Evolutionary conservation across 2,113 vertebrate genomes (phyloP).

Genomic region (Myotis brandtii): DNA sequence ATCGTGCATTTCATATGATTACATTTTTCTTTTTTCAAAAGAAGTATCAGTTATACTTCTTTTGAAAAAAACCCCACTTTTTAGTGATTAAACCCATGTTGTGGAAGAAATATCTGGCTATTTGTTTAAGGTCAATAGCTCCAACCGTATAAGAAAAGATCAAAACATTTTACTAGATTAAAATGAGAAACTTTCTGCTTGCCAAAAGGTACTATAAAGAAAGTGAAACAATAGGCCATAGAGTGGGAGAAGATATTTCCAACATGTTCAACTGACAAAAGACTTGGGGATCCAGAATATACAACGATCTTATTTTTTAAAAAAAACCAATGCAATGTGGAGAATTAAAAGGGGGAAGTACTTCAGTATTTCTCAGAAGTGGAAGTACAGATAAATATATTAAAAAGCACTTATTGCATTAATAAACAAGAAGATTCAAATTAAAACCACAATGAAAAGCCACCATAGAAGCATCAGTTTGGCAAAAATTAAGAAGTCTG

Average conservation of each 20-base stretch:
- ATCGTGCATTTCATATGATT: not conserved
- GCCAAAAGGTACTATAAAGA: not conserved
- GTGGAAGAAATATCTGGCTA: not conserved
- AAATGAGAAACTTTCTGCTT: not conserved
- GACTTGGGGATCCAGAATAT: not conserved
- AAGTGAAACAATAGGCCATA: not conserved
- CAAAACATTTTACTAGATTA: not conserved
- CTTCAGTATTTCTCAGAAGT: not conserved
- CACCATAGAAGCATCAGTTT: not conserved
- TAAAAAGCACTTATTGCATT: not conserved
- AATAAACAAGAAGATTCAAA: constrained; percentile 19
- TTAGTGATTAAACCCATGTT: not conserved
- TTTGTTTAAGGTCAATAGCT: not conserved
- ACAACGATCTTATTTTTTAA: not conserved
- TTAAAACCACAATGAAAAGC: constrained; percentile 25
- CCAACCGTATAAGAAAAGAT: not conserved
- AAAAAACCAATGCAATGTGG: not conserved
- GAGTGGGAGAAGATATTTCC: not conserved
- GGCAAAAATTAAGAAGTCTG: constrained; percentile 7
- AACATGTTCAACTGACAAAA: not conserved
- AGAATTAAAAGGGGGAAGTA: not conserved
- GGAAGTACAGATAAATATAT: not conserved
- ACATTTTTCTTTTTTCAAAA: not conserved
- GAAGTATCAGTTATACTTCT: not conserved
- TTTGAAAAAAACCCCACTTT: not conserved